Percentiles rank a stretch among this genome's conserved stretches.
phyloP scores from a whole-genome alignment of 2,797 vertebrate genomes.

The Eulemur rubriventer region DNA sequence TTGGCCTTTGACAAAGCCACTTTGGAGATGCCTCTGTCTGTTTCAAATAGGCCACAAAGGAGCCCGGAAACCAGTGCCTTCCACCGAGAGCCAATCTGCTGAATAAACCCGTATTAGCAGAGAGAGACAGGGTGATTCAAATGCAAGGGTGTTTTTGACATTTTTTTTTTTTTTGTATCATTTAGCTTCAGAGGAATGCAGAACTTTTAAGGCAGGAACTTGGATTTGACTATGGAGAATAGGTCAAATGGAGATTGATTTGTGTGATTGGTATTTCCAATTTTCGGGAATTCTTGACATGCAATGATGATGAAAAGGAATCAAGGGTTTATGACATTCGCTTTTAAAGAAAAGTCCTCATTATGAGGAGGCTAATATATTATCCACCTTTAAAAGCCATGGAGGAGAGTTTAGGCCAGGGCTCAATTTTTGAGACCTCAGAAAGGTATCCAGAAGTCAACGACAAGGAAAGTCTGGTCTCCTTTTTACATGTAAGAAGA shows the following conservation, averaged over 20 bases:
- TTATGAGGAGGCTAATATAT: neutral
- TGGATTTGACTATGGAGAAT: constrained; percentile 44
- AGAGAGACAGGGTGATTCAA: constrained; percentile 65
- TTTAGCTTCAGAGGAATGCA: constrained; percentile 79
- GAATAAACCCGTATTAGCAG: constrained; percentile 77
- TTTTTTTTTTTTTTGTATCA: constrained; percentile 69
- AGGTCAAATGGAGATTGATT: constrained; percentile 40
- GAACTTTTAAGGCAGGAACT: constrained; percentile 74
- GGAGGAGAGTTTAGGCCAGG: neutral
- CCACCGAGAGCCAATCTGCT: constrained; percentile 77
- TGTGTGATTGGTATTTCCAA: constrained; percentile 2
- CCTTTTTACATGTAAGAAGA: neutral
- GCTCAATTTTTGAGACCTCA: constrained; percentile 2
- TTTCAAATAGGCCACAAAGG: constrained; percentile 84
- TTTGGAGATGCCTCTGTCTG: constrained; percentile 83
- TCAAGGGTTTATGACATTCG: neutral
- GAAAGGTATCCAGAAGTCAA: neutral
- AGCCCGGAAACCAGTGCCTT: constrained; percentile 79
- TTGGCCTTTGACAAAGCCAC: constrained; percentile 84
- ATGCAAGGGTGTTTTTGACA: constrained; percentile 77
- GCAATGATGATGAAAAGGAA: neutral
- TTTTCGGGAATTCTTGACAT: constrained; percentile 25
- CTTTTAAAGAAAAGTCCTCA: neutral
- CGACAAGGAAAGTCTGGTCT: neutral
- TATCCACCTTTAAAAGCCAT: constrained; percentile 9